A percentile compares a stretch with the other conserved stretches of the same genome.
These are phyloP conservation scores for Dicentrarchus labrax DNA, from an alignment of 2,113 vertebrate species.

Conservation along the genomic window DNA sequence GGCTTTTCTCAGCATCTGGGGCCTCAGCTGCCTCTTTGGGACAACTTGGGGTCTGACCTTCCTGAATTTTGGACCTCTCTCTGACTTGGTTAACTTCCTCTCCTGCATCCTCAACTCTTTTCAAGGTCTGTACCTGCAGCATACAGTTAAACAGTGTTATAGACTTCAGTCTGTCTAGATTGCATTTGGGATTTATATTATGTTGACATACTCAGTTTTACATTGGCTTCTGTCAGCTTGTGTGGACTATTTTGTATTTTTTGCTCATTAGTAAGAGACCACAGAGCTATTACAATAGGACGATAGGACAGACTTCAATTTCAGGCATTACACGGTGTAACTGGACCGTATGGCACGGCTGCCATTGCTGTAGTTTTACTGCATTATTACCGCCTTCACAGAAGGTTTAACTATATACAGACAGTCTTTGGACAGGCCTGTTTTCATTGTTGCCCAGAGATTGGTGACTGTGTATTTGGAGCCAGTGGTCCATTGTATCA, in stretches of 20 bases:
- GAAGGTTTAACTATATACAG: constrained; percentile 8
- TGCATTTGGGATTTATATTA: background rate
- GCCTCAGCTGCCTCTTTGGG: constrained; percentile 84
- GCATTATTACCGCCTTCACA: background rate
- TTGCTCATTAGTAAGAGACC: background rate
- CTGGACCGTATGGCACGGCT: background rate
- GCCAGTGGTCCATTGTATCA: constrained; percentile 59
- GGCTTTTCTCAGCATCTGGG: constrained; percentile 86
- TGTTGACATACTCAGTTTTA: background rate
- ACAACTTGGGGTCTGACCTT: constrained; percentile 81
- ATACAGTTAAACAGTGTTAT: background rate
- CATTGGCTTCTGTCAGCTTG: background rate
- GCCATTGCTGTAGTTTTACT: background rate
- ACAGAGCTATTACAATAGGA: background rate
- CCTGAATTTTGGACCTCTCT: constrained; percentile 68
- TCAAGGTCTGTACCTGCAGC: constrained; percentile 75
- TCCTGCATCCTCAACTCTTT: constrained; percentile 83
- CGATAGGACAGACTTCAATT: background rate
- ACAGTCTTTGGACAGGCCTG: background rate
- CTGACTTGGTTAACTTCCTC: constrained; percentile 71
- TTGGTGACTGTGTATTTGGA: constrained; percentile 27
- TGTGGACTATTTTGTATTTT: background rate
- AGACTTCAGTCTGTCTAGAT: background rate
- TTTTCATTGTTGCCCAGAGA: constrained; percentile 48
- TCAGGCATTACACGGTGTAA: background rate